Percentiles rank a stretch among this genome's conserved stretches.
Conservation (phyloP, 2,797 vertebrate species). For the Cyclopterus lumpus region DNA sequence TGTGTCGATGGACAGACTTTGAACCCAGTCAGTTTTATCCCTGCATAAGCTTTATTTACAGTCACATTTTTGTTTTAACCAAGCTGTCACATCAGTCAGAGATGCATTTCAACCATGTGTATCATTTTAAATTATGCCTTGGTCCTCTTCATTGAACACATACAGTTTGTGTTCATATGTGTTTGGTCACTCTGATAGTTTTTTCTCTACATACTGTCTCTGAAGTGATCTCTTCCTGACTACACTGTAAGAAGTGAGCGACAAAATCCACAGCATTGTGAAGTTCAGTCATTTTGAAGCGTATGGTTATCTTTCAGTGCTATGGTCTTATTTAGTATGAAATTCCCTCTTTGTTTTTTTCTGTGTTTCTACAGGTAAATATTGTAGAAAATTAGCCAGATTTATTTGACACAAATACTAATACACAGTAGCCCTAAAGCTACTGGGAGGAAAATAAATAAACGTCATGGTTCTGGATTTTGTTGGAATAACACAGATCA, state of each 20-base stretch:
- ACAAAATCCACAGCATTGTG: neutral
- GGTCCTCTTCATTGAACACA: neutral
- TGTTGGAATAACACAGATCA: neutral
- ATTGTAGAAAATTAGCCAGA: neutral
- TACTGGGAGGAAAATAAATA: constrained; percentile 3
- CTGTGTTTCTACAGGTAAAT: neutral
- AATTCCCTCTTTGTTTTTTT: neutral
- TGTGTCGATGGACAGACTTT: constrained; percentile 40
- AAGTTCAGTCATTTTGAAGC: constrained; percentile 6
- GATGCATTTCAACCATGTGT: neutral
- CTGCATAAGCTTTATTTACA: constrained; percentile 25
- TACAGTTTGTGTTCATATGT: neutral
- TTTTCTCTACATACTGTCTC: neutral
- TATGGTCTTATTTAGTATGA: neutral
- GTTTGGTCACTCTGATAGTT: neutral
- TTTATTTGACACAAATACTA: neutral
- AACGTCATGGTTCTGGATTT: constrained; percentile 1
- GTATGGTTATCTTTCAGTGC: neutral
- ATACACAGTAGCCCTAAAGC: neutral
- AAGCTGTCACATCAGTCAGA: constrained; percentile 14
- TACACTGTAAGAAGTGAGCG: neutral
- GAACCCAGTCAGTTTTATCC: constrained; percentile 31
- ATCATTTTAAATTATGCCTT: neutral
- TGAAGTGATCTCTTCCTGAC: neutral
- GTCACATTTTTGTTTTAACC: constrained; percentile 17